Percentiles rank a stretch among this genome's conserved stretches.
Conservation (phyloP, 1,140 invertebrate species). For the Cherax destructor region DNA sequence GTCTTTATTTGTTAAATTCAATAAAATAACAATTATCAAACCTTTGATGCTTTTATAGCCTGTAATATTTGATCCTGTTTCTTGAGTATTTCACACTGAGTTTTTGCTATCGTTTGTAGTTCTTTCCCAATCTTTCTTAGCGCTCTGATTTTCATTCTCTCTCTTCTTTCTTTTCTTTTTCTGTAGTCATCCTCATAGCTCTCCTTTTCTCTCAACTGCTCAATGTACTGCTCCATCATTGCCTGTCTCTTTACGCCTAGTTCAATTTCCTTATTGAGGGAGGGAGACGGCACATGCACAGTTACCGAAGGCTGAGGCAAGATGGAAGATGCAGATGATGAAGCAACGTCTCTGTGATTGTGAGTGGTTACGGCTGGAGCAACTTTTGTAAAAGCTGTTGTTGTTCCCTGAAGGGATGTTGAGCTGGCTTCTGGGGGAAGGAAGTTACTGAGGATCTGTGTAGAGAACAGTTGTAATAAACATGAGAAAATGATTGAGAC, state of each 20-base stretch:
- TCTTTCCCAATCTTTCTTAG: constrained; percentile 44
- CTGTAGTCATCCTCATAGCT: constrained; percentile 23
- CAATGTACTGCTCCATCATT: constrained; percentile 34
- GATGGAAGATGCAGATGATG: background rate
- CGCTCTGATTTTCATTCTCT: constrained; percentile 37
- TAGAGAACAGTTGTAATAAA: background rate
- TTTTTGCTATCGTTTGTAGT: constrained; percentile 42
- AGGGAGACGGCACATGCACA: constrained; percentile 30
- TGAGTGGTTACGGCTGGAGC: background rate
- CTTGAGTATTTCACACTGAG: constrained; percentile 48
- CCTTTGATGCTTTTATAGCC: constrained; percentile 11
- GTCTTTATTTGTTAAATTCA: too few species aligned
- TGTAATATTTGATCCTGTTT: constrained; percentile 47
- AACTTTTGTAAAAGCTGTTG: background rate
- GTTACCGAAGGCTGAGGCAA: background rate
- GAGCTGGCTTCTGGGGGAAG: constrained; percentile 9
- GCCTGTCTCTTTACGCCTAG: constrained; percentile 23
- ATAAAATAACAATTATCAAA: background rate
- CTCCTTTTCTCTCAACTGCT: constrained; percentile 35
- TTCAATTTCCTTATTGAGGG: constrained; percentile 26
- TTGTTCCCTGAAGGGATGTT: background rate
- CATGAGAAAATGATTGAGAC: background rate
- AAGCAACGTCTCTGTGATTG: background rate
- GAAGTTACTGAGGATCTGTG: constrained; percentile 46
- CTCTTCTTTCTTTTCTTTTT: constrained; percentile 56